phyloP scores from a whole-genome alignment of 2,797 vertebrate genomes.

The Pangasius larnaudii region DNA sequence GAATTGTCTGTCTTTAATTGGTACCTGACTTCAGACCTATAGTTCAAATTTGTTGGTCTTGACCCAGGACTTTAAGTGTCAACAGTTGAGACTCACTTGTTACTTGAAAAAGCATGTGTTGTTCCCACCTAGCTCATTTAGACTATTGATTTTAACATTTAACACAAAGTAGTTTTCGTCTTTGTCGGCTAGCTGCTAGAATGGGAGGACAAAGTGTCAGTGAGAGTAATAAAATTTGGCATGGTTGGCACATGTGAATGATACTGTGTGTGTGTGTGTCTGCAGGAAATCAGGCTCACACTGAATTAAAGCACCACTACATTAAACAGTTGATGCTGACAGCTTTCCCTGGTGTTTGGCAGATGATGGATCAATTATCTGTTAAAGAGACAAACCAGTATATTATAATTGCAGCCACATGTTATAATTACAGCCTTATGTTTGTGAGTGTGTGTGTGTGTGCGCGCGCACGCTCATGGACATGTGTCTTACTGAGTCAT shows the following conservation, averaged over 20 bases:
- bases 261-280: conserved; percentile 27
- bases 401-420: conserved; percentile 70
- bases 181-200: background rate
- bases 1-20: background rate
- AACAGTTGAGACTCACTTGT: background rate
- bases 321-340: conserved; percentile 34
- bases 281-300: conserved; percentile 39
- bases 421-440: conserved; percentile 68
- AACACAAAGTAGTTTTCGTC: background rate
- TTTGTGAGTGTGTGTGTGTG: conserved; percentile 33
- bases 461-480: background rate
- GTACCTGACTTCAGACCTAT: background rate
- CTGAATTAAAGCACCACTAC: conserved; percentile 36
- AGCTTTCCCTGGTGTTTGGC: conserved; percentile 66
- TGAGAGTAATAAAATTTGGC: background rate
- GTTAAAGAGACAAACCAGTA: conserved; percentile 72
- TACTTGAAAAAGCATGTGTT: background rate
- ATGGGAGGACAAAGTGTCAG: background rate
- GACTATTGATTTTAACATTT: background rate
- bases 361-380: conserved; percentile 53
- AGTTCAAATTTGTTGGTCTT: background rate
- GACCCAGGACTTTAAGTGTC: background rate
- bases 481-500: conserved; percentile 20
- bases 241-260: background rate
- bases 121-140: background rate